phyloP scores from a whole-genome alignment of 2,888 invertebrate genomes.

The Synergus gifuensis region DNA sequence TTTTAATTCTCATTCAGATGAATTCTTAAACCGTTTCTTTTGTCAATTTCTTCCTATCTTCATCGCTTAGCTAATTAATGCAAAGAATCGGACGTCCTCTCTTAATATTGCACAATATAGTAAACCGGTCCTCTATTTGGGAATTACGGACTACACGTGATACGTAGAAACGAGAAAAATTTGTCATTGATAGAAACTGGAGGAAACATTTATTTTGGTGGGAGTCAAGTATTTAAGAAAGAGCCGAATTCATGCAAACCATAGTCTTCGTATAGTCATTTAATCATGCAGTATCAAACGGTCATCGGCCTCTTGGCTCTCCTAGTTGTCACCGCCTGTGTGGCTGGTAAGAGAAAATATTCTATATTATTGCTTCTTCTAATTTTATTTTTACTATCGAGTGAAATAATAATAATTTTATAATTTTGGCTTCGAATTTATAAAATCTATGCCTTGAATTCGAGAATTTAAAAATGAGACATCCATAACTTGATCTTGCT shows the following conservation, averaged over 20 bases:
- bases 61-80: neutral
- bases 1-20: neutral
- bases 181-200: neutral
- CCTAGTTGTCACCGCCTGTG: neutral
- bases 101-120: neutral
- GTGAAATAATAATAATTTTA: neutral
- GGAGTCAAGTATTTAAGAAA: constrained; percentile 18
- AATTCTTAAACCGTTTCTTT: neutral
- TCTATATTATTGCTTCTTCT: neutral
- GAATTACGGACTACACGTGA: neutral
- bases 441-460: neutral
- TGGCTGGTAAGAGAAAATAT: neutral
- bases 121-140: constrained; percentile 6
- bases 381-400: neutral
- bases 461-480: too few relatives aligned
- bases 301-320: constrained; percentile 13
- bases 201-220: neutral
- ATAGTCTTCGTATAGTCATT: neutral
- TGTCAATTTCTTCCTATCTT: neutral
- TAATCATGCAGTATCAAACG: neutral
- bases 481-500: too few relatives aligned
- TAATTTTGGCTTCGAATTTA: neutral
- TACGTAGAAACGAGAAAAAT: neutral
- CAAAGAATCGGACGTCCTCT: neutral
- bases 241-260: constrained; percentile 8